Percentiles rank a stretch among this genome's conserved stretches.
Conservation (phyloP, 2,797 vertebrate species). For the Netta rufina region DNA sequence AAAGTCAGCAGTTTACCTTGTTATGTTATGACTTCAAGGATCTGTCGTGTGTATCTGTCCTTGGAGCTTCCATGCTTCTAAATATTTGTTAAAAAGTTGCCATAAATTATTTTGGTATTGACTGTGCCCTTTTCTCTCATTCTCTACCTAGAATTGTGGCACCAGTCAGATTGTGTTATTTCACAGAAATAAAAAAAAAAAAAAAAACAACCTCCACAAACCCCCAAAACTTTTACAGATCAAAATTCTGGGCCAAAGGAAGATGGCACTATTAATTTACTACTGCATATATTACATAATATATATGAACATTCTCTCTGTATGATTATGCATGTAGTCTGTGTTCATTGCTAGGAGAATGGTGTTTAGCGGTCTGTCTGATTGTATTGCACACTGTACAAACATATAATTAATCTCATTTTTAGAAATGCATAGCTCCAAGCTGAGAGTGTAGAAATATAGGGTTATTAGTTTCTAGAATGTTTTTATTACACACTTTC, state of each 20-base stretch:
- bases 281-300: background rate
- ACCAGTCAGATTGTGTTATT: background rate
- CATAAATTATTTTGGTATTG: background rate
- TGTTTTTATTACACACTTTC: slow-evolving; percentile 76
- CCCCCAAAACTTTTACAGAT: background rate
- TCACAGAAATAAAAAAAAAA: no score
- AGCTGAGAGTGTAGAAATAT: slow-evolving; percentile 83
- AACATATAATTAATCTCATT: slow-evolving; percentile 74
- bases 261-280: background rate
- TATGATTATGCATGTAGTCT: background rate
- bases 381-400: slow-evolving; percentile 34
- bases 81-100: background rate
- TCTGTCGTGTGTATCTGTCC: background rate
- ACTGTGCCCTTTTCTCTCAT: background rate
- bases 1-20: background rate
- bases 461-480: slow-evolving; percentile 83
- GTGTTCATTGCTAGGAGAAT: background rate
- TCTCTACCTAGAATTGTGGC: background rate
- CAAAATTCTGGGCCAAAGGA: background rate
- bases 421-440: slow-evolving; percentile 81
- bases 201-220: no score
- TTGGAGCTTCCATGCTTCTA: background rate
- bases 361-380: slow-evolving; percentile 38
- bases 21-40: background rate
- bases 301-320: background rate